Evolutionary conservation across 1,140 invertebrate genomes (phyloP).

Genomic region (Macrotrachela quadricornifera): DNA sequence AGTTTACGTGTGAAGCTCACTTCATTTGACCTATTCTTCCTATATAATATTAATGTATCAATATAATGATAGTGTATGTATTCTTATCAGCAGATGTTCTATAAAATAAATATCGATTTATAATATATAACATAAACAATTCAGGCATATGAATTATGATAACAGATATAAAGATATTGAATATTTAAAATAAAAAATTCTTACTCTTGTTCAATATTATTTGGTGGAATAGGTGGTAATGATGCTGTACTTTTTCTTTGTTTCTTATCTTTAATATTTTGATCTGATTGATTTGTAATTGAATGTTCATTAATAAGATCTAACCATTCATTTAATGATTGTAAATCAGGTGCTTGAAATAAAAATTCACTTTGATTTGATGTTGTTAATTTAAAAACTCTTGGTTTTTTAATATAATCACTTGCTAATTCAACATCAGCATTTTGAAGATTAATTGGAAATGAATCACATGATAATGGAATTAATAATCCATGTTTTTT

Average conservation of each 20-base stretch:
- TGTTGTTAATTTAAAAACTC: conserved; percentile 6
- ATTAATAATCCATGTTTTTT: conserved; percentile 5
- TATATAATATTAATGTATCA: too few species aligned
- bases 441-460: conserved; percentile 4
- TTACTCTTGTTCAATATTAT: background rate
- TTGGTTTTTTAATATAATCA: conserved; percentile 6
- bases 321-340: conserved; percentile 6
- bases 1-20: too few species aligned
- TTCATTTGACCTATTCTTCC: too few species aligned
- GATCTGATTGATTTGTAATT: too few species aligned
- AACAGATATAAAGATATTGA: too few species aligned
- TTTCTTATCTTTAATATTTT: background rate
- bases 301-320: background rate
- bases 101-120: too few species aligned
- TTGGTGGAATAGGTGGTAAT: background rate
- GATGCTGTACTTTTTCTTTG: background rate
- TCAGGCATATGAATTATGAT: too few species aligned
- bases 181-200: too few species aligned
- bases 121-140: too few species aligned
- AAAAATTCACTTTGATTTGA: conserved; percentile 5
- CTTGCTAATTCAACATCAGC: conserved; percentile 2
- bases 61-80: too few species aligned
- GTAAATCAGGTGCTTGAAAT: conserved; percentile 5
- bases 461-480: background rate
- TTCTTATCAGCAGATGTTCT: too few species aligned